Conservation (phyloP, 2,888 invertebrate genomes). For the Tachystola acroxantha region DNA sequence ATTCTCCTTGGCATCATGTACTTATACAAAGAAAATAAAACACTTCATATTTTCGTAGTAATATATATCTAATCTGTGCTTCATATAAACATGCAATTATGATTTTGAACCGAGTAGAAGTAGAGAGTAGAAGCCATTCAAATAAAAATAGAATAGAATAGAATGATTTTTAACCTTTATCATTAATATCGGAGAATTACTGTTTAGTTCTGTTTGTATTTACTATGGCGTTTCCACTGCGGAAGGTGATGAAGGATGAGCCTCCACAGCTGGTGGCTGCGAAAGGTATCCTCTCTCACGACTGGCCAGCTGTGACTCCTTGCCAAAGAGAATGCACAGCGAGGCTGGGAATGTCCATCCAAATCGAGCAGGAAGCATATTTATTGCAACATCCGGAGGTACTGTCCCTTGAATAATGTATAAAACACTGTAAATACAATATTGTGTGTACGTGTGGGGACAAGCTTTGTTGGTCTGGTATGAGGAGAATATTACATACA, state of each 20-base stretch:
- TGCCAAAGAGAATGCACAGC: conserved; percentile 44
- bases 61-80: too few relatives aligned
- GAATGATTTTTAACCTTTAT: too few relatives aligned
- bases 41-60: too few relatives aligned
- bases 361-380: conserved; percentile 58
- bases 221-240: conserved; percentile 36
- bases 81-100: too few relatives aligned
- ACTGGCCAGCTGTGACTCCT: conserved; percentile 35
- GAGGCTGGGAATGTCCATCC: conserved; percentile 43
- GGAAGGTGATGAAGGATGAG: conserved; percentile 37
- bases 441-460: background rate
- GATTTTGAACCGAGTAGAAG: too few relatives aligned
- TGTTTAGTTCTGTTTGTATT: too few relatives aligned
- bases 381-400: conserved; percentile 58
- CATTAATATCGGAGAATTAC: too few relatives aligned
- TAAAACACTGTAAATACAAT: background rate
- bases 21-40: too few relatives aligned
- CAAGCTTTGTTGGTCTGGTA: background rate
- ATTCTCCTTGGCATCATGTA: too few relatives aligned
- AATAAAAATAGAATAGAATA: too few relatives aligned
- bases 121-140: too few relatives aligned
- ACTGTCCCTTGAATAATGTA: background rate
- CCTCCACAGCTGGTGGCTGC: conserved; percentile 31
- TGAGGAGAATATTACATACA: too few relatives aligned
- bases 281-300: conserved; percentile 44